Base-by-base conservation (phyloP, 2,888 invertebrate genomes). In the Zaprionus bogoriensis region DNA sequence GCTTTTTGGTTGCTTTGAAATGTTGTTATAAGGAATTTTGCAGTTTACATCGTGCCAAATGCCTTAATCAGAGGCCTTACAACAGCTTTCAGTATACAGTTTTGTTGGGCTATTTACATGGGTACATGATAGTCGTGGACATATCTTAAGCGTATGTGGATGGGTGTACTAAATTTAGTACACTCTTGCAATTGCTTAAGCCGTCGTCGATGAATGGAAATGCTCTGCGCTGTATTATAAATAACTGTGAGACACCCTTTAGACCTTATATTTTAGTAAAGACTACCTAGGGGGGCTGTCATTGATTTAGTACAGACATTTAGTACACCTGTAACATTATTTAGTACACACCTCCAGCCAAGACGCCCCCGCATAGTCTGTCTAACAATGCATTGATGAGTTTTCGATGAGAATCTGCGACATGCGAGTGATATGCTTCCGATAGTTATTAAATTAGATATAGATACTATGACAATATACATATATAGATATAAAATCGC, bases 381-480 rank as follows among this genome's bases (percentile, higher is more conserved):
- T 1, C 25, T 25, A 12, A n/a, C n/a, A 44, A 27, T 44, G 53
- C 42, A 14, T 20, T 46, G 42, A 57, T 57, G 17, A 32, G 22
- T 59, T 54, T 36, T 41, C n/a, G 20, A 81, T 81, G 87, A 78
- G 82, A 81, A 83, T 82, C 87, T 79, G 51, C 51, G 60, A 76
- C 53, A 82, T 87, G 81, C 81, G 87, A 85, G 87, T 82, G 87
- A 82, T 82, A 69, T 82, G 76, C 70, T 82, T 87, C 75, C 75
- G 77, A 84, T 84, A 80, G 60, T 74, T 61, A 75, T 87, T 73
- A 87, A 82, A 78, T 81, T 87, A n/a, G n/a, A 81, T 66, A 79
- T 79, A 77, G 77, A 72, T 72, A 74, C 74, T 76, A 72, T 67
- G 63, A 76, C 64, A 69, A 69, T 68, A 62, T 68, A 60, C 19